Conservation (phyloP, 2,113 vertebrate genomes). For the Daboia siamensis region DNA sequence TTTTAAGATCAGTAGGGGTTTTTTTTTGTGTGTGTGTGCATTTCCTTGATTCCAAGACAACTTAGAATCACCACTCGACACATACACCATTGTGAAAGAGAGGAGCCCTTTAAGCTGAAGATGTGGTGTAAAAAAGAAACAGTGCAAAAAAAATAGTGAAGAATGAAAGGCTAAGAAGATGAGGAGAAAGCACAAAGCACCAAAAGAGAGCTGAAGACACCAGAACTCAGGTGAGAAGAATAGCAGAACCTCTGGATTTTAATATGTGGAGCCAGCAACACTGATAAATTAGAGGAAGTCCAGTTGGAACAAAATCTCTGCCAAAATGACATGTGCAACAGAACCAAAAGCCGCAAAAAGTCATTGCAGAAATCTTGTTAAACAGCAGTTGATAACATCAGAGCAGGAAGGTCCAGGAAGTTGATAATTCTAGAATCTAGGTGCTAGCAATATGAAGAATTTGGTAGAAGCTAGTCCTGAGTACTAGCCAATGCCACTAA, state of each 20-base stretch:
- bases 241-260: not conserved
- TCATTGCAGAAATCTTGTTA: not conserved
- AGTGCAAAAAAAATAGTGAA: not conserved
- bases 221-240: not conserved
- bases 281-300: not conserved
- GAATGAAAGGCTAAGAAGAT: not conserved
- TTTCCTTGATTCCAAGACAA: not conserved
- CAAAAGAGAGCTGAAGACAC: not conserved
- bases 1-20: not conserved
- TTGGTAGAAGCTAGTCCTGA: not conserved
- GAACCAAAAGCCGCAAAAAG: not conserved
- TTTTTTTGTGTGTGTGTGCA: not conserved
- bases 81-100: not conserved
- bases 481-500: not conserved
- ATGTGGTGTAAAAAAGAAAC: not conserved
- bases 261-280: not conserved
- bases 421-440: not conserved
- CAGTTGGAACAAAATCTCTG: not conserved
- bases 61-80: not conserved
- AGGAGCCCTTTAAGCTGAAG: not conserved
- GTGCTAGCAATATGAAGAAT: not conserved
- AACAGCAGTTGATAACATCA: not conserved
- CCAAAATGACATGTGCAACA: not conserved
- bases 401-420: not conserved
- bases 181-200: not conserved